Evolutionary conservation across 2,797 vertebrate species (phyloP).

Genomic region (Chloroceryle amazona): DNA sequence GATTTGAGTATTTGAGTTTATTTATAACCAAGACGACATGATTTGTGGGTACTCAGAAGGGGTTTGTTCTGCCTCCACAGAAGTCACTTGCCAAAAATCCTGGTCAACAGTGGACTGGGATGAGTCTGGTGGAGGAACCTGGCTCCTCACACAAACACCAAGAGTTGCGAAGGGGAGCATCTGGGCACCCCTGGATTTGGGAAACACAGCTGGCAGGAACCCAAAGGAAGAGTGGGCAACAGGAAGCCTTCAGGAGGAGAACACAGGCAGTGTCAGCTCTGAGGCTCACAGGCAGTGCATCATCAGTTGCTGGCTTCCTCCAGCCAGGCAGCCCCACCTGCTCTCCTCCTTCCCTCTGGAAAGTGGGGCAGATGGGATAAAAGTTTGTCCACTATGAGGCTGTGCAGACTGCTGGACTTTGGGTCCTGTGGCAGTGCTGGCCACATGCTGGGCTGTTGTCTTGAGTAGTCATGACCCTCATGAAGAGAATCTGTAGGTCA

Average conservation of each 20-base stretch:
- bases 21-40: not conserved
- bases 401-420: not conserved
- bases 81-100: not conserved
- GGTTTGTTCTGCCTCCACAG: not conserved
- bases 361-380: not conserved
- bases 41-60: not conserved
- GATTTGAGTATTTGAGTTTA: not conserved
- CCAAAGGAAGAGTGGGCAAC: not conserved
- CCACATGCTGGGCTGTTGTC: not conserved
- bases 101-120: not conserved
- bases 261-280: not conserved
- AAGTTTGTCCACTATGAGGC: not conserved
- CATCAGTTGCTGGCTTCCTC: not conserved
- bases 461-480: not conserved
- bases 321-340: not conserved
- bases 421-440: not conserved
- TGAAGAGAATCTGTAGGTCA: not conserved
- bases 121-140: not conserved
- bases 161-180: not conserved
- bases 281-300: not conserved
- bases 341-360: rapidly evolving
- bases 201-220: not conserved
- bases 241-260: not conserved
- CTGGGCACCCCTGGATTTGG: not conserved
- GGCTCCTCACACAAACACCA: not conserved